Base-by-base conservation (phyloP, 2,113 vertebrate genomes). In the Anhinga rufa region DNA sequence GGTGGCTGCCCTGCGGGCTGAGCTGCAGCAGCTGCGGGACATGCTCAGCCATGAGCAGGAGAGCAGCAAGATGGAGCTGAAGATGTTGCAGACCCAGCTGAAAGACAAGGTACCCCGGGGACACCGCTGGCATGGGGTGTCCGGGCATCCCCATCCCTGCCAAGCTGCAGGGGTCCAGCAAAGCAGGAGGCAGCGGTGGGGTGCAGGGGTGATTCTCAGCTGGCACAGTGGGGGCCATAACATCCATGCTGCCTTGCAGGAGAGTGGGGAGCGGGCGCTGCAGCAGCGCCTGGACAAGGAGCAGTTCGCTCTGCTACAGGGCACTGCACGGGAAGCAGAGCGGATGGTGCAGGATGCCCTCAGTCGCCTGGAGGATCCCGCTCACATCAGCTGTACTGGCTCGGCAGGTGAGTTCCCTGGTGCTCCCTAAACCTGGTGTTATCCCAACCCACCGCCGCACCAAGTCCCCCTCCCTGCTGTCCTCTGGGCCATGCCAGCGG, bases 301-400 rank as follows among this genome's bases (percentile, higher is more conserved):
- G 57, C 98, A 98, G 95, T 98, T 98, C 82, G 95, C 92, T 52
- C 97, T 99, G 31, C 97, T 99, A 90, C 96, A 85, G 80, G 97
- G 97, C 54, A 97, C 98, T 0, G 79, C 98, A 6, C 98, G 94
- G 68, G 98, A 99, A 85, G 99, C 98, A 0, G 97, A 99, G 96
- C 96, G 71, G 71, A 98, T 99, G 90, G 95, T 99, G n/a, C 98
- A 97, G 93, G 99, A 99, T 29, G 98, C 99, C 3, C 97, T 99
- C 65, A 55, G 94, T 57, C 98, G 96, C 88, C 96, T 99, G 6
- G 98, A 99, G 7, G 98, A 99, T 93, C 99, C 99, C 0, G 55
- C 98, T 21, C 99, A 99, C 94, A 97, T 99, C 94, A 97, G 99
- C 98, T 99, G 99, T 93, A 99, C 98, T 0, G 98, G 99, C 87